These are phyloP conservation scores for Tetramorium bicarinatum DNA, from an alignment of 2,888 invertebrate species.

Conservation along the genomic window DNA sequence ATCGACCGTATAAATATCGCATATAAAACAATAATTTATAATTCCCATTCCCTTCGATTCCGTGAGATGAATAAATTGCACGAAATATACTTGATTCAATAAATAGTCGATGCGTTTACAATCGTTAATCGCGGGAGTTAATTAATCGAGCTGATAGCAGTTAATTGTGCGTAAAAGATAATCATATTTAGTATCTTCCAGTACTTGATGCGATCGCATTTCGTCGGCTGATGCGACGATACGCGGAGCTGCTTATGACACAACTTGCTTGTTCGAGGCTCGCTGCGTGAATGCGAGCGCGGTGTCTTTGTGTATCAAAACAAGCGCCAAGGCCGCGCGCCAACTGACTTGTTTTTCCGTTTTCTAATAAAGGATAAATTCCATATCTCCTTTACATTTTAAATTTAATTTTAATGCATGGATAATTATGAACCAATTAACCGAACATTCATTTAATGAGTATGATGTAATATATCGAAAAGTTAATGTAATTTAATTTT, in stretches of 20 bases:
- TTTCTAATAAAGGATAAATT: neutral
- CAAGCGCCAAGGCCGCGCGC: neutral
- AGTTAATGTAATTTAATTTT: neutral
- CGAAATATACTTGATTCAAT: conserved; percentile 5
- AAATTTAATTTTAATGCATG: neutral
- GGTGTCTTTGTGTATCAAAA: neutral
- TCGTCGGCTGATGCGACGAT: neutral
- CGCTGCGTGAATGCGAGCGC: neutral
- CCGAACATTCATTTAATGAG: neutral
- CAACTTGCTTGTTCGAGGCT: neutral
- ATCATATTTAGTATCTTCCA: neutral
- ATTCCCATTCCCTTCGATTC: neutral
- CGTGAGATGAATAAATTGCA: neutral
- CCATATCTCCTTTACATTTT: neutral
- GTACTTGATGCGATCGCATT: neutral
- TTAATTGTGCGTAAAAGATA: neutral
- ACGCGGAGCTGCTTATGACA: neutral
- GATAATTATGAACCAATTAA: neutral
- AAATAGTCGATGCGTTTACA: neutral
- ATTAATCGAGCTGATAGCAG: conserved; percentile 7
- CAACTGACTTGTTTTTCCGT: neutral
- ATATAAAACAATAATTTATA: conserved; percentile 14
- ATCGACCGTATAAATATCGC: neutral
- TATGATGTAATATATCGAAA: neutral
- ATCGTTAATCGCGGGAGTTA: conserved; percentile 3